Conservation (phyloP, 64 coral and sea anemone genomes). For the Platygyra sinensis region DNA sequence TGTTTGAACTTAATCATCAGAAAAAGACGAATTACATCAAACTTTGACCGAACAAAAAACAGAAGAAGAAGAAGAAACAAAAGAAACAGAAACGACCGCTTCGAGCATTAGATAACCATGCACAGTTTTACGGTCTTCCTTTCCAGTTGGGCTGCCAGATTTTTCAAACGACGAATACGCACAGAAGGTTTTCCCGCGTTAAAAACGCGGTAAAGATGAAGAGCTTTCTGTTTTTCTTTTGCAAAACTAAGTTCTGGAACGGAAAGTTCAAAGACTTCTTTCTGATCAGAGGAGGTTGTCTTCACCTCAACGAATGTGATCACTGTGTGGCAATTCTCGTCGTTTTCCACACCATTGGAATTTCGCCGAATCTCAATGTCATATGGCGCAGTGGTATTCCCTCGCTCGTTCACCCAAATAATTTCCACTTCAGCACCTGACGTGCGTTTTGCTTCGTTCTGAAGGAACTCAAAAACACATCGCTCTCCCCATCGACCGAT, state of each 20-base stretch:
- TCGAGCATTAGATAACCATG: constrained; percentile 19
- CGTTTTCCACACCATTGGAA: neutral
- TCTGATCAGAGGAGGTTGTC: constrained; percentile 59
- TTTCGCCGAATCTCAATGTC: constrained; percentile 48
- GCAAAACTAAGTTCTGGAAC: constrained; percentile 51
- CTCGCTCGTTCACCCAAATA: constrained; percentile 55
- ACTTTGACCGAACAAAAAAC: neutral
- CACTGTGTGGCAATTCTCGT: neutral
- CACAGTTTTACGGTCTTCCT: constrained; percentile 47
- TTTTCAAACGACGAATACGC: constrained; percentile 27
- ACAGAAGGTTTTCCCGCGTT: constrained; percentile 32
- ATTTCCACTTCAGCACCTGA: constrained; percentile 1
- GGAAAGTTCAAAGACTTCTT: constrained; percentile 55
- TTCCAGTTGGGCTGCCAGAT: constrained; percentile 49
- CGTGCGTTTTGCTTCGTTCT: neutral
- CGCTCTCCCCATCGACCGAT: constrained; percentile 66
- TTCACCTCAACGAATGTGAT: constrained; percentile 62
- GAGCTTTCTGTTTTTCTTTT: neutral
- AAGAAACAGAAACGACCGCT: no score
- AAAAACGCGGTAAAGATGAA: constrained; percentile 63
- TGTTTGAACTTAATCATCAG: no score
- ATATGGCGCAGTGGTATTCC: constrained; percentile 42
- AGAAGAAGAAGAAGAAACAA: neutral
- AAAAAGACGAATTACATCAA: neutral
- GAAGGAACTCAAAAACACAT: constrained; percentile 56